Conservation (phyloP, 2,888 invertebrate genomes). For the Omphaloscelis lunosa region DNA sequence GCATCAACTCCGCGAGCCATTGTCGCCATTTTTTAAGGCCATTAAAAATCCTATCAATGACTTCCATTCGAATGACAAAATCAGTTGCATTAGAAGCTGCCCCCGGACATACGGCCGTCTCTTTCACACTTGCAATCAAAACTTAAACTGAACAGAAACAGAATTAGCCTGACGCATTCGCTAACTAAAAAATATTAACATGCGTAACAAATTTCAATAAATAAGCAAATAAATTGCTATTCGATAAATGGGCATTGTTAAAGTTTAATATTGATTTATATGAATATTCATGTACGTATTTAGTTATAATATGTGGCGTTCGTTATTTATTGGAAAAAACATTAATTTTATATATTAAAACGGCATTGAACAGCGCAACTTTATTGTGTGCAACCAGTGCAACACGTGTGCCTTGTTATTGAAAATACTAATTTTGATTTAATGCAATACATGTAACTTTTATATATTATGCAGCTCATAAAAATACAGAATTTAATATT, state of each 20-base stretch:
- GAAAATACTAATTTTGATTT: slow-evolving; percentile 68
- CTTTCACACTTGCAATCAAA: slow-evolving; percentile 74
- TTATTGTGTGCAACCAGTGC: slow-evolving; percentile 69
- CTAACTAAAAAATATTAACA: slow-evolving; percentile 80
- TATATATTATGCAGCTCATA: slow-evolving; percentile 64
- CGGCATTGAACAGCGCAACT: slow-evolving; percentile 74
- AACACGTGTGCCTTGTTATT: slow-evolving; percentile 71
- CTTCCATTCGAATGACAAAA: slow-evolving; percentile 84
- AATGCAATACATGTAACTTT: slow-evolving; percentile 64
- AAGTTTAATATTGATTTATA: slow-evolving; percentile 88
- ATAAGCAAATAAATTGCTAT: slow-evolving; percentile 89
- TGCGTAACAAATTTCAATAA: slow-evolving; percentile 90
- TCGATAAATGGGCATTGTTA: slow-evolving; percentile 88
- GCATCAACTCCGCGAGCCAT: slow-evolving; percentile 83
- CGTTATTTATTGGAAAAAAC: slow-evolving; percentile 76
- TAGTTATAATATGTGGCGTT: slow-evolving; percentile 79
- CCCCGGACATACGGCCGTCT: slow-evolving; percentile 73
- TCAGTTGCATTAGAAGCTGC: slow-evolving; percentile 80
- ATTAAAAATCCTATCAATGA: slow-evolving; percentile 89
- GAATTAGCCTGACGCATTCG: slow-evolving; percentile 74
- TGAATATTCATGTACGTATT: slow-evolving; percentile 88
- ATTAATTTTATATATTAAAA: slow-evolving; percentile 77
- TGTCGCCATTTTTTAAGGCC: slow-evolving; percentile 89
- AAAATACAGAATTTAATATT: slow-evolving; percentile 62
- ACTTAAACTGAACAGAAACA: slow-evolving; percentile 73